Conservation (phyloP, 2,797 vertebrate genomes). For the Carduelis carduelis region DNA sequence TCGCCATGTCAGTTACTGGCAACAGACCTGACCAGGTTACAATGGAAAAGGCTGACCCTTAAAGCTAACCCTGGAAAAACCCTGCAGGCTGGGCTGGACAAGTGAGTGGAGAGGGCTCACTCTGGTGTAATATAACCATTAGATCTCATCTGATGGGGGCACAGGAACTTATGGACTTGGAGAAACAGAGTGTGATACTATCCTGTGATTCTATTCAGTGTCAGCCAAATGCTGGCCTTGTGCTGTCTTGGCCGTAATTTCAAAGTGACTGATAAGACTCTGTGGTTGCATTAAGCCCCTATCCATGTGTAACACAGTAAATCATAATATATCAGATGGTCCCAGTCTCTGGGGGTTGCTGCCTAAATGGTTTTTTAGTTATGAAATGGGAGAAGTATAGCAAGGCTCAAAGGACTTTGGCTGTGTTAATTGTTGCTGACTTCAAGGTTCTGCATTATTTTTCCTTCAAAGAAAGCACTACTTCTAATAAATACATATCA, state of each 20-base stretch:
- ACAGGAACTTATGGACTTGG: accelerated
- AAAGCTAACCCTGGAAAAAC: not conserved
- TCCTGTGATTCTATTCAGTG: not conserved
- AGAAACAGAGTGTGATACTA: not conserved
- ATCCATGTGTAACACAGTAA: not conserved
- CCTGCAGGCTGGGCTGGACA: accelerated
- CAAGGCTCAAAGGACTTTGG: not conserved
- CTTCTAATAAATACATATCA: not conserved
- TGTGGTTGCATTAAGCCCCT: not conserved
- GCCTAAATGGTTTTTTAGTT: not conserved
- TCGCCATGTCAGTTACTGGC: not conserved
- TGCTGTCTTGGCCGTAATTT: not conserved
- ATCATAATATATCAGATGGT: not conserved
- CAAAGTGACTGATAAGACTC: not conserved
- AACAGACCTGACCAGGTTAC: not conserved
- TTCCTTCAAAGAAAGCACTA: not conserved
- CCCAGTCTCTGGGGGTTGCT: not conserved
- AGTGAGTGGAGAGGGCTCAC: not conserved
- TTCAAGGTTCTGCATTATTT: not conserved
- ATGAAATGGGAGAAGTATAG: not conserved
- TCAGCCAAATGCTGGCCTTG: not conserved
- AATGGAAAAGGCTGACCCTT: not conserved
- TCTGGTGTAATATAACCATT: not conserved
- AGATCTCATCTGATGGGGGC: too few relatives aligned
- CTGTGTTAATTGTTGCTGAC: not conserved